Evolutionary conservation across 2,888 invertebrate genomes (phyloP).

Genomic region (Drosophila colorata): DNA sequence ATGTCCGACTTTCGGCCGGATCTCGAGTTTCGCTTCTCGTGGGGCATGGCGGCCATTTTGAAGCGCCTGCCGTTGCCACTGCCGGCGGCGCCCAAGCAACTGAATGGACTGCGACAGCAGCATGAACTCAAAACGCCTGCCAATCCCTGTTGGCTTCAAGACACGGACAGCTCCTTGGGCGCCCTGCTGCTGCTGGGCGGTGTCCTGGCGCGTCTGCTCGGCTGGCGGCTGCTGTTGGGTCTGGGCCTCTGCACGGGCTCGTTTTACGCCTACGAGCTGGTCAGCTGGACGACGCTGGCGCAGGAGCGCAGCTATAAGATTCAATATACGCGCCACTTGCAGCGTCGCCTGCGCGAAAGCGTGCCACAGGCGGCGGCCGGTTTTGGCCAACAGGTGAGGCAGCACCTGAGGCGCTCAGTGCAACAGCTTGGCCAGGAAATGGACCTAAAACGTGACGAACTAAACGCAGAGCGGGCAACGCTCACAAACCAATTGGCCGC

Average conservation of each 20-base stretch:
- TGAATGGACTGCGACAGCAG: slow-evolving; percentile 60
- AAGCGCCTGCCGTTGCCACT: slow-evolving; percentile 87
- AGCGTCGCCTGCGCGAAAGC: slow-evolving; percentile 94
- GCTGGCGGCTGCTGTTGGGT: slow-evolving; percentile 96
- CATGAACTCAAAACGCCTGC: slow-evolving; percentile 64
- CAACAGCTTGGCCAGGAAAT: slow-evolving; percentile 9
- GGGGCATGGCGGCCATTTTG: slow-evolving; percentile 95
- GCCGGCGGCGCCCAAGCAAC: slow-evolving; percentile 46
- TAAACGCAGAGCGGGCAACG: slow-evolving; percentile 15
- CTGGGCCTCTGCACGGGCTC: slow-evolving; percentile 93
- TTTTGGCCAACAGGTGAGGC: slow-evolving; percentile 90
- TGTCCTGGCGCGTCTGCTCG: slow-evolving; percentile 96
- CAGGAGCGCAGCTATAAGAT: slow-evolving; percentile 97
- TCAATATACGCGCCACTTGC: slow-evolving; percentile 96
- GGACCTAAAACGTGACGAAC: slow-evolving; percentile 8
- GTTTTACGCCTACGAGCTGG: slow-evolving; percentile 96
- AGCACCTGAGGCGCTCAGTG: slow-evolving; percentile 43
- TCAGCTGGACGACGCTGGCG: slow-evolving; percentile 98
- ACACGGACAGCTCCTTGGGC: slow-evolving; percentile 96
- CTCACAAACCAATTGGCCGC: slow-evolving; percentile 17
- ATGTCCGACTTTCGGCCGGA: slow-evolving; percentile 98
- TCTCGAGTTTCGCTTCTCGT: slow-evolving; percentile 96
- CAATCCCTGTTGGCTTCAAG: slow-evolving; percentile 88
- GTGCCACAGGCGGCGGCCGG: slow-evolving; percentile 97
- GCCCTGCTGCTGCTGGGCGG: slow-evolving; percentile 92